Conservation (phyloP, 1,140 invertebrate genomes). For the Drosophila punjabiensis region DNA sequence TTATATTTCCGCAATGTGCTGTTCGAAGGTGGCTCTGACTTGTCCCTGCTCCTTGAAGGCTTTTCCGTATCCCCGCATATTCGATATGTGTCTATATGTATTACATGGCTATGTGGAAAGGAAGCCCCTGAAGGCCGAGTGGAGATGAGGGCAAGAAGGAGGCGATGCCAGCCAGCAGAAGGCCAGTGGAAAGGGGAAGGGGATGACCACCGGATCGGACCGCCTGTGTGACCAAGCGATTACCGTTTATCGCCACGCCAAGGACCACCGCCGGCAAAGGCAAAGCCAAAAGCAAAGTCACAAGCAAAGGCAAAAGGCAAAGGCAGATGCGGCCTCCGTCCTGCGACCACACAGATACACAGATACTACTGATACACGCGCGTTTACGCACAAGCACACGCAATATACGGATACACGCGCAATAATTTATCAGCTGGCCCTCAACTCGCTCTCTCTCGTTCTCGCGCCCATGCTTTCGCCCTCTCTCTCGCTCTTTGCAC, state of each 20-base stretch:
- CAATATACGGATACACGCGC: conserved; percentile 33
- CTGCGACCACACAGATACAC: conserved; percentile 49
- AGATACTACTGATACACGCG: conserved; percentile 1
- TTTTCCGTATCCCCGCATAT: conserved; percentile 27
- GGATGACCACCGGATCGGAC: conserved; percentile 41
- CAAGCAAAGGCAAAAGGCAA: neutral
- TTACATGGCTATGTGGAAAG: conserved; percentile 3
- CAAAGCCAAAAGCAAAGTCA: conserved; percentile 20
- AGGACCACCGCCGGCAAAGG: conserved; percentile 71
- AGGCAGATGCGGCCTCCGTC: conserved; percentile 50
- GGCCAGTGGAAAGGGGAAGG: conserved; percentile 13
- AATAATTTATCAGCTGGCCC: conserved; percentile 78
- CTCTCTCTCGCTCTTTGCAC: conserved; percentile 39
- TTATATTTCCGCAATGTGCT: conserved; percentile 12
- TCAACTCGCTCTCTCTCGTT: conserved; percentile 42
- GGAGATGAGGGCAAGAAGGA: conserved; percentile 9
- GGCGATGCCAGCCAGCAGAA: conserved; percentile 19
- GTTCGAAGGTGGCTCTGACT: conserved; percentile 11
- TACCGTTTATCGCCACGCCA: conserved; percentile 73
- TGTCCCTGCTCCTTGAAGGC: conserved; percentile 23
- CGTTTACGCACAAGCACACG: conserved; percentile 23
- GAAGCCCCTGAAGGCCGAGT: conserved; percentile 42
- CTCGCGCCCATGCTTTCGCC: conserved; percentile 22
- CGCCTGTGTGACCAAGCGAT: conserved; percentile 75
- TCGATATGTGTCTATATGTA: conserved; percentile 19